Percentiles rank a stretch among this genome's conserved stretches.
These are phyloP conservation scores for Reticulitermes lucifugus DNA, from an alignment of 2,888 invertebrate species.

Conservation along the genomic window DNA sequence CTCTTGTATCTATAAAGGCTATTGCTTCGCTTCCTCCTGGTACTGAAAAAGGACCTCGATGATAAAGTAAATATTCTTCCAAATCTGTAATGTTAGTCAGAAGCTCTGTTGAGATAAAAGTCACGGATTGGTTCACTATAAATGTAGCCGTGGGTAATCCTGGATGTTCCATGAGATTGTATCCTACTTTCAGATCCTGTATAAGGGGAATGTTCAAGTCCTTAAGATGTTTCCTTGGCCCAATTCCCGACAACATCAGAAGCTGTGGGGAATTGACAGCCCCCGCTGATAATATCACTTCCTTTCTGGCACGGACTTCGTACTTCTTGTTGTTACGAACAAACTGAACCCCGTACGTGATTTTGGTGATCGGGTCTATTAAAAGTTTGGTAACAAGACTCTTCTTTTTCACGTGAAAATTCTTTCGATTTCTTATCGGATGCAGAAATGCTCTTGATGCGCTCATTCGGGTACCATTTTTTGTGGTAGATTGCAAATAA, in stretches of 20 bases:
- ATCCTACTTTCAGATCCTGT: conserved; percentile 79
- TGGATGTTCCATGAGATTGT: conserved; percentile 85
- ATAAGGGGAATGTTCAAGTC: conserved; percentile 72
- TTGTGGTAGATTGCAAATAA: conserved; percentile 63
- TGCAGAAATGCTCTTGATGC: conserved; percentile 55
- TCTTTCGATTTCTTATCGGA: conserved; percentile 51
- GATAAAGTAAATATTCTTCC: conserved; percentile 71
- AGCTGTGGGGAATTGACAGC: conserved; percentile 53
- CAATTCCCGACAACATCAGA: conserved; percentile 72
- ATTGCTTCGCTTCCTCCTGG: conserved; percentile 84
- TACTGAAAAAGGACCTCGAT: conserved; percentile 78
- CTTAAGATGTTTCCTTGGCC: conserved; percentile 71
- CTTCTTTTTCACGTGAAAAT: conserved; percentile 56
- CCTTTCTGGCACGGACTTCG: conserved; percentile 64
- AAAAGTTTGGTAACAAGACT: conserved; percentile 53
- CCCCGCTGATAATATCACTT: conserved; percentile 64
- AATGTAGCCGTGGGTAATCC: conserved; percentile 80
- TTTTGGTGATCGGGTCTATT: conserved; percentile 58
- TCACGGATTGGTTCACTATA: conserved; percentile 74
- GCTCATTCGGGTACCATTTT: conserved; percentile 54
- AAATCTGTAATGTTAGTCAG: conserved; percentile 49
- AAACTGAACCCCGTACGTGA: conserved; percentile 50
- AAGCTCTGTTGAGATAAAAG: neutral
- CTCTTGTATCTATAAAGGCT: conserved; percentile 78
- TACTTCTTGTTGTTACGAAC: conserved; percentile 64